Evolutionary conservation across 1,140 invertebrate species (phyloP), one percentile per base, ranked within the genome.

Genomic region (Tachypleus tridentatus): DNA sequence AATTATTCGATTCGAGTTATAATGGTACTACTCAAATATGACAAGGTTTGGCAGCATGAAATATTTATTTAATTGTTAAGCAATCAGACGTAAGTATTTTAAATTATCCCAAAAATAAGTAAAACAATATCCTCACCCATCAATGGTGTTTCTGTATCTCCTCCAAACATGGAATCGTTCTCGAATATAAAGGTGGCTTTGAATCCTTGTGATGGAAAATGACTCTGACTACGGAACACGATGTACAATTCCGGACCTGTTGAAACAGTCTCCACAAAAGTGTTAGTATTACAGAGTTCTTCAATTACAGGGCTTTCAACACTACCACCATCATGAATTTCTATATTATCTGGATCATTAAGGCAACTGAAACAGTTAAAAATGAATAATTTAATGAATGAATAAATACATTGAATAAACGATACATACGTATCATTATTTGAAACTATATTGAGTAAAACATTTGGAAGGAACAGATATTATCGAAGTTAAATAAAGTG

Each of bases 131-230:
- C 47, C 56, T 8, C 5, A 57, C 56, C 56, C 47, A 29, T 57
- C n/a, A 29, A 57, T 11, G 56, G 56, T 1, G 47, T 57, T 57
- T 57, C 56, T 10, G 47, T 57, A 57, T 10, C 10, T 11, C 56
- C 56, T 57, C 56, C 56, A 9, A 57, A 11, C 47, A 57, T 11
- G 9, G 56, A 11, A 57, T 57, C 29, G 9, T 68, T 58, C 8
- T 67, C 64, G 74, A 91, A 91, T 72, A 88, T 83, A 75, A 85
- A 91, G 72, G 80, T 86, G 52, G 87, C 88, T 73, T 88, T 87
- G 77, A 93, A 92, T 57, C 89, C 89, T 72, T 89, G 87, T 49
- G 87, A 86, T 0, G 88, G 88, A 70, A 80, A 82, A 71, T 88
- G 84, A 2, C 87, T 88, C 73, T 88, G 87, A 29, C 87, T 84